Base-by-base conservation (phyloP, 1,140 invertebrate genomes). In the Orchestia grillus region DNA sequence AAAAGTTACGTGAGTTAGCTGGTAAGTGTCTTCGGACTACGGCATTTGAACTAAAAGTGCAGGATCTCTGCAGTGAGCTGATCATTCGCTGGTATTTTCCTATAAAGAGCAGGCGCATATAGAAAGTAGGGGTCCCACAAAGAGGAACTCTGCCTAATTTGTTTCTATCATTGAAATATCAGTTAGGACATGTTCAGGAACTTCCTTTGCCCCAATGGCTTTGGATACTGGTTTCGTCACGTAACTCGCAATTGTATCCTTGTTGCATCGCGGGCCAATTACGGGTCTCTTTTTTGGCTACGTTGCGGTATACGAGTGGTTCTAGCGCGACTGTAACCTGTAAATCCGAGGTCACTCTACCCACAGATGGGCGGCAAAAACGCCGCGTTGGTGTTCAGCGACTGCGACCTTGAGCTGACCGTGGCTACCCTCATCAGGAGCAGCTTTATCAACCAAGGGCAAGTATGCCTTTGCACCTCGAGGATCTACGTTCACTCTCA, bases 401-500 rank as follows among this genome's bases (percentile, higher is more conserved):
- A 98, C 97, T 97, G 97, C 95, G 97, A 98, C 97, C 96, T 98
- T 11, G 97, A 97, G 0, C 97, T 97, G 96, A 97, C 97, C 96
- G 97, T 98, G 42, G 96, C 97, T 11, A 97, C 97, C 23, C 97
- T 97, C 96, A 97, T 97, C 87, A 98, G 98, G 96, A 98, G 98
- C n/a, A 97, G 97, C 96, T 98, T 98, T 97, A 96, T 97, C n/a
- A 98, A 98, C 96, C 98, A 98, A 97, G 98, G 98, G 57, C 98
- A 98, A 97, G 97, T 98, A 87, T 98, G 98, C 97, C 97, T 98
- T 0, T 98, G 98, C 96, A 98, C 98, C 8, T 98, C 98, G 96
- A 97, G 98, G 96, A 97, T 98, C 23, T 98, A 97, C 97, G 98
- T 98, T 44, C 98, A 98, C 88, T 97, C 96, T 45, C 96, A 96